These are phyloP conservation scores for Mastomys coucha DNA, from an alignment of 2,113 vertebrate genomes.

Conservation along the genomic window DNA sequence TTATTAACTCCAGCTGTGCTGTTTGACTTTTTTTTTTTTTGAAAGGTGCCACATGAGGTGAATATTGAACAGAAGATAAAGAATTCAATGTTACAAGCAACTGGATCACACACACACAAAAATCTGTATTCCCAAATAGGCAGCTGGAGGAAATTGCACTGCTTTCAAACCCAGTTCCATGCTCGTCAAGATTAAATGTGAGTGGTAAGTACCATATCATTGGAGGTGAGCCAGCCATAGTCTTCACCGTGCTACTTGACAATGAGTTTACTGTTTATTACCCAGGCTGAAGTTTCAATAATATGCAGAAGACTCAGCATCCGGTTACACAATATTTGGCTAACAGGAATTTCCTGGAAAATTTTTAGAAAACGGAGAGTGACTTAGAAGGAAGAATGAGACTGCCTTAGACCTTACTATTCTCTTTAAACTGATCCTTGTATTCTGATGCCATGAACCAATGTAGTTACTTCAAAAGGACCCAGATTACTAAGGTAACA, in stretches of 20 bases:
- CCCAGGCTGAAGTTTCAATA: background rate
- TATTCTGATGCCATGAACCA: background rate
- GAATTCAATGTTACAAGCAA: conserved; percentile 79
- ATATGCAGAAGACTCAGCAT: conserved; percentile 10
- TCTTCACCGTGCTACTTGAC: background rate
- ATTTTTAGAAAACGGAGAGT: background rate
- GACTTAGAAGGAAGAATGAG: background rate
- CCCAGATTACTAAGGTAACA: background rate
- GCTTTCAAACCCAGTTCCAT: conserved; percentile 31
- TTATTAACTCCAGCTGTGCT: conserved; percentile 90
- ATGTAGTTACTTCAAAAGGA: background rate
- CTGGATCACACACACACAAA: conserved; percentile 42
- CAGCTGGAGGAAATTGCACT: conserved; percentile 58
- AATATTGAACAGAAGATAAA: conserved; percentile 82
- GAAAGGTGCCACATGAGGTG: conserved; percentile 77
- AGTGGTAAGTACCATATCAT: background rate
- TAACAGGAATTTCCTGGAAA: background rate
- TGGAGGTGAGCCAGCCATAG: background rate
- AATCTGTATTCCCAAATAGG: conserved; percentile 54
- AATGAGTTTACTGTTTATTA: background rate
- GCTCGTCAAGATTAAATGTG: conserved; percentile 59
- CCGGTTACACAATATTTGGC: background rate
- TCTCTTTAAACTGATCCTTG: background rate
- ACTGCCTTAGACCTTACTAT: background rate
- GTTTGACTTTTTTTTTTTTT: conserved; percentile 83